A percentile compares a stretch with the other conserved stretches of the same genome.
phyloP scores from a whole-genome alignment of 2,113 vertebrate genomes.

The Galeopterus variegatus region DNA sequence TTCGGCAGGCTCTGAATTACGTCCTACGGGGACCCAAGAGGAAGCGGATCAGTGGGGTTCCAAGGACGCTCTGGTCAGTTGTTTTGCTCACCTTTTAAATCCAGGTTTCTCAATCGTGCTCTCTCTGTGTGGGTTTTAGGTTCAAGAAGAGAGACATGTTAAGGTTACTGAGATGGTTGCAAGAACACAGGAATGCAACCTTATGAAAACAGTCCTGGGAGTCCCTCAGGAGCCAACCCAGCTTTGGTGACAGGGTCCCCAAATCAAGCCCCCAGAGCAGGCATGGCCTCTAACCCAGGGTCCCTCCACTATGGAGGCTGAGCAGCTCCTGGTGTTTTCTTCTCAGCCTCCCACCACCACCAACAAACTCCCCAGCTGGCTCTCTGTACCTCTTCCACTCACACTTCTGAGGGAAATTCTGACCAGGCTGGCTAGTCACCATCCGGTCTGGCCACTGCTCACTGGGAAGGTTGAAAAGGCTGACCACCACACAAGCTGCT shows the following conservation, averaged over 20 bases:
- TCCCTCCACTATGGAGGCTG: neutral
- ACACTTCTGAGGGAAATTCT: neutral
- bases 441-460: neutral
- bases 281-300: too few relatives aligned
- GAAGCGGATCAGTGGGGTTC: neutral
- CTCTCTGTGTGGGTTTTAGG: neutral
- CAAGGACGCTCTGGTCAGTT: neutral
- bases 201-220: neutral
- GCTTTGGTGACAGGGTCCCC: neutral
- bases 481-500: neutral
- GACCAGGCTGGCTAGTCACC: neutral
- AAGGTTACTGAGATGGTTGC: neutral
- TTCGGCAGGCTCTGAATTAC: neutral
- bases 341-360: neutral
- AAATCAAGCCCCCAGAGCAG: accelerated
- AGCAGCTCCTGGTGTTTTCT: neutral
- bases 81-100: neutral
- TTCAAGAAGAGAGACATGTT: neutral
- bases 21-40: neutral
- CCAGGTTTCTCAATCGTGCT: neutral
- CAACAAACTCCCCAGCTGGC: neutral
- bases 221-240: neutral
- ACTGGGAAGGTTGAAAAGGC: neutral
- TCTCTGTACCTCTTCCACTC: neutral
- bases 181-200: neutral